phyloP scores from a whole-genome alignment of 2,888 invertebrate species.

The Xiphydria camelus region DNA sequence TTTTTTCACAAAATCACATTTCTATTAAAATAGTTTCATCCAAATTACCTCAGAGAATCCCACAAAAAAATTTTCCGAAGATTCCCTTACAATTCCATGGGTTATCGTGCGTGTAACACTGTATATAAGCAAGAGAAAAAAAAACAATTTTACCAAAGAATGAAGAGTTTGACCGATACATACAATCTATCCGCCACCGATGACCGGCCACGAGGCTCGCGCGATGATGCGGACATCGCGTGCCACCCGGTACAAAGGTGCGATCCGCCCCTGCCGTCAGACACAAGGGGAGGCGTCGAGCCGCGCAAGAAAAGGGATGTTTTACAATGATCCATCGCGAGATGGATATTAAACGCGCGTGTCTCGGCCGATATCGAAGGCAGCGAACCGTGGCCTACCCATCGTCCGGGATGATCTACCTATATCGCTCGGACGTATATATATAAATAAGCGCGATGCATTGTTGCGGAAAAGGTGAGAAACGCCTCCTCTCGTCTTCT shows the following conservation, averaged over 20 bases:
- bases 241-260: slow-evolving; percentile 48
- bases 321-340: slow-evolving; percentile 45
- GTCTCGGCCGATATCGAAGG: slow-evolving; percentile 35
- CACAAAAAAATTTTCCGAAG: too few species aligned
- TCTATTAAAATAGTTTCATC: too few species aligned
- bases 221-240: slow-evolving; percentile 56
- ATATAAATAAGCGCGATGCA: not conserved
- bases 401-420: too few species aligned
- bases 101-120: too few species aligned
- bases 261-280: slow-evolving; percentile 26
- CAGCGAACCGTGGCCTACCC: too few species aligned
- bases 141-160: not conserved
- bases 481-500: too few species aligned
- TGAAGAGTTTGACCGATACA: too few species aligned
- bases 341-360: slow-evolving; percentile 42
- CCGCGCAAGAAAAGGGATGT: slow-evolving; percentile 47
- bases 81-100: too few species aligned
- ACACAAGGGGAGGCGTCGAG: slow-evolving; percentile 21
- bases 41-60: too few species aligned
- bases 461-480: not conserved
- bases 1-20: too few species aligned
- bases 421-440: too few species aligned
- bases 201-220: slow-evolving; percentile 4
- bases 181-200: not conserved
- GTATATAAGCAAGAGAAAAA: not conserved